phyloP scores from a whole-genome alignment of 2,797 vertebrate genomes.

The Gastrophryne carolinensis region DNA sequence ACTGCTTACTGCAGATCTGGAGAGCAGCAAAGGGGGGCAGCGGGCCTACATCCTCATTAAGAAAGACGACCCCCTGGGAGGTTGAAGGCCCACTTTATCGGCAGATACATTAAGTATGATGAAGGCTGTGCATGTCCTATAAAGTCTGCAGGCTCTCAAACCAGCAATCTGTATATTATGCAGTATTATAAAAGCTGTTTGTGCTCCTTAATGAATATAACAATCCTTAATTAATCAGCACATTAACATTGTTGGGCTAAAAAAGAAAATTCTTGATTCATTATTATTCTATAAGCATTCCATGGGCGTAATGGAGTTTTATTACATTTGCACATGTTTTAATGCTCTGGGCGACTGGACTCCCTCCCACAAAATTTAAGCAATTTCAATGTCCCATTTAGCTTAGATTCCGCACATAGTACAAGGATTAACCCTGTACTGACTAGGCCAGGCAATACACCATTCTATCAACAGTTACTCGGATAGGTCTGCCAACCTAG shows the following conservation, averaged over 20 bases:
- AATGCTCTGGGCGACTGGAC: constrained; percentile 29
- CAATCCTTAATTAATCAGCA: constrained; percentile 35
- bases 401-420: constrained; percentile 4
- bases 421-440: constrained; percentile 15
- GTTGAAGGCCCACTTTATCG: neutral
- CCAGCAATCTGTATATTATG: constrained; percentile 1
- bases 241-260: constrained; percentile 10
- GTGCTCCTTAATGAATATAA: constrained; percentile 33
- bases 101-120: neutral
- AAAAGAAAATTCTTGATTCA: constrained; percentile 24
- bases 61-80: too few species aligned
- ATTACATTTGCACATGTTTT: constrained; percentile 40
- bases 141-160: neutral
- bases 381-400: constrained; percentile 36
- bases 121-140: neutral
- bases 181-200: neutral
- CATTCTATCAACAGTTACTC: too few species aligned
- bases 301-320: constrained; percentile 32
- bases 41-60: too few species aligned
- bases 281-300: constrained; percentile 29
- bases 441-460: too few species aligned
- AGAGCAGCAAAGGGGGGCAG: too few species aligned
- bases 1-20: too few species aligned
- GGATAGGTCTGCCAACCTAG: too few species aligned
- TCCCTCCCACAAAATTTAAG: constrained; percentile 41